Evolutionary conservation across 2,113 vertebrate genomes (phyloP).

Genomic region (Bolborhynchus lineola): DNA sequence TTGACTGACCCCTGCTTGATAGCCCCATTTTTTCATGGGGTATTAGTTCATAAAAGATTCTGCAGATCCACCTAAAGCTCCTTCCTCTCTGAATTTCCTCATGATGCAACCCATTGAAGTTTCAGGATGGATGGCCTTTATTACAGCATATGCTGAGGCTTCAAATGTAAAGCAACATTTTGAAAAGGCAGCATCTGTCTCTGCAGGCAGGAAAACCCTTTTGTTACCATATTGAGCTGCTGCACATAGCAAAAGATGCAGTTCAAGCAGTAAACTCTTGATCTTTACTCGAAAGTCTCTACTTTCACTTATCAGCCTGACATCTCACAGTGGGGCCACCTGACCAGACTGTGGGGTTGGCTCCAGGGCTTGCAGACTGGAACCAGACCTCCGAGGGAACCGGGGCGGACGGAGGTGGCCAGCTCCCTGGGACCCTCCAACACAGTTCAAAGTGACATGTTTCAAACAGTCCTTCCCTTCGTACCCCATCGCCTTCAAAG

Average conservation of each 20-base stretch:
- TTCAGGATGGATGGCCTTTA: slow-evolving; percentile 46
- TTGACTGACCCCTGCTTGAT: background rate
- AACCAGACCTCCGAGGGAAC: slow-evolving; percentile 63
- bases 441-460: slow-evolving; percentile 80
- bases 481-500: slow-evolving; percentile 74
- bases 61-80: slow-evolving; percentile 44
- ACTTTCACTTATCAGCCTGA: slow-evolving; percentile 89
- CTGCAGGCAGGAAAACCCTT: slow-evolving; percentile 61
- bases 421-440: slow-evolving; percentile 72
- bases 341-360: slow-evolving; percentile 78
- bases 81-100: slow-evolving; percentile 44
- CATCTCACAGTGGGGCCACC: slow-evolving; percentile 86
- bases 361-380: slow-evolving; percentile 81
- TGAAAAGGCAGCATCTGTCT: slow-evolving; percentile 38
- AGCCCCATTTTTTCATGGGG: background rate
- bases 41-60: slow-evolving; percentile 20
- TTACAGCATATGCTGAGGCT: slow-evolving; percentile 43
- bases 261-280: slow-evolving; percentile 60
- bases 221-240: slow-evolving; percentile 49
- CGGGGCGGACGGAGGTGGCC: slow-evolving; percentile 51
- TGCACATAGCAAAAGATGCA: slow-evolving; percentile 3
- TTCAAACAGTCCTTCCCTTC: slow-evolving; percentile 61
- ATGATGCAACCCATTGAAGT: slow-evolving; percentile 39
- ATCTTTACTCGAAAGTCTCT: slow-evolving; percentile 71
- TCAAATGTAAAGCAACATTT: slow-evolving; percentile 22